Evolutionary conservation across 2,797 vertebrate genomes (phyloP).

Genomic region (Acropternis orthonyx): DNA sequence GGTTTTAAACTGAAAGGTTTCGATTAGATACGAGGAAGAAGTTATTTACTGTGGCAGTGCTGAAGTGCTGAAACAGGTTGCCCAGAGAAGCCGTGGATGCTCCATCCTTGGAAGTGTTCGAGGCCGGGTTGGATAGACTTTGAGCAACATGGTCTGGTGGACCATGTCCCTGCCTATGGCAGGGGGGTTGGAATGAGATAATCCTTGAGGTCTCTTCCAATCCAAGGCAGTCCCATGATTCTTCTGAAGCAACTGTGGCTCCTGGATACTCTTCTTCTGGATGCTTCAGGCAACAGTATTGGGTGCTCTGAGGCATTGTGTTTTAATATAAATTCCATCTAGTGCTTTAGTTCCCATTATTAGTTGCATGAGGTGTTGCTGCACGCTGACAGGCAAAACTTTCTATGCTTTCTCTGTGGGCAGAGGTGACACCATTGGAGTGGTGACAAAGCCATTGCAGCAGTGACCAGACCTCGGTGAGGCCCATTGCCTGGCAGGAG

Average conservation of each 20-base stretch:
- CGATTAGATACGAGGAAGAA: neutral
- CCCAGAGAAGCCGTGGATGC: neutral
- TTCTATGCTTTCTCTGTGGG: neutral
- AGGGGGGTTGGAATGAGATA: neutral
- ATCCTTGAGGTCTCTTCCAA: neutral
- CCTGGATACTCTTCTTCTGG: neutral
- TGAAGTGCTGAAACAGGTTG: neutral
- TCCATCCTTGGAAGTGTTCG: neutral
- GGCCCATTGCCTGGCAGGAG: neutral
- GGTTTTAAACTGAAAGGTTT: neutral
- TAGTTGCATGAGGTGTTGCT: neutral
- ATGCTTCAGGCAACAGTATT: fast-evolving
- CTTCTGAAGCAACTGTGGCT: neutral
- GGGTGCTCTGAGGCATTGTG: fast-evolving
- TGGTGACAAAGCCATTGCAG: neutral
- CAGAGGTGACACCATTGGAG: neutral
- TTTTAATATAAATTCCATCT: neutral
- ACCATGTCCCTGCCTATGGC: no score
- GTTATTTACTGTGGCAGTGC: neutral
- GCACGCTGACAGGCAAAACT: neutral
- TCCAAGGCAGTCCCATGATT: neutral
- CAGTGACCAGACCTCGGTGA: fast-evolving
- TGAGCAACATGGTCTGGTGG: neutral
- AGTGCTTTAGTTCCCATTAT: neutral
- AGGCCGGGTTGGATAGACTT: neutral